These are phyloP conservation scores for Pristis pectinata DNA, from an alignment of 2,797 vertebrate species.

Conservation along the genomic window DNA sequence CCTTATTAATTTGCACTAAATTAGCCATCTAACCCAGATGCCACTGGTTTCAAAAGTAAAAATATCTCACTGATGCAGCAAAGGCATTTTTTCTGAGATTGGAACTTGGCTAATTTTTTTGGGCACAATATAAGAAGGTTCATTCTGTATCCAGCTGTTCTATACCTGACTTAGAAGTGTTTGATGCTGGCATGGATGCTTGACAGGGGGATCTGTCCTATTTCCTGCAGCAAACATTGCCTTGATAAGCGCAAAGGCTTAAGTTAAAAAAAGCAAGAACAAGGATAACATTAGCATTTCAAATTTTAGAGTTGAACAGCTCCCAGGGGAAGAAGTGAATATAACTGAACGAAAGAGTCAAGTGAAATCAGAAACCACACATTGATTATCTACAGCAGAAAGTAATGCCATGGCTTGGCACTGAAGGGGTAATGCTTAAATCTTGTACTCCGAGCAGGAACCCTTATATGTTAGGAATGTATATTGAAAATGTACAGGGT, in stretches of 20 bases:
- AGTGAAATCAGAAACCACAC: neutral
- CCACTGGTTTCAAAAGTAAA: neutral
- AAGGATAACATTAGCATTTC: constrained; percentile 19
- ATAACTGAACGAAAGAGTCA: neutral
- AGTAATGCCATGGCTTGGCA: neutral
- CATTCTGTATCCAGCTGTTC: neutral
- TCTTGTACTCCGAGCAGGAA: neutral
- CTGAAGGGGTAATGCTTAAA: neutral
- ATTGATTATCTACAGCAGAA: neutral
- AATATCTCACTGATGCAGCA: neutral
- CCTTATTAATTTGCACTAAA: neutral
- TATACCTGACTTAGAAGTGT: neutral
- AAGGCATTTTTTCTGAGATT: neutral
- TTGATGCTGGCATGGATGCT: neutral
- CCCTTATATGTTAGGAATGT: neutral
- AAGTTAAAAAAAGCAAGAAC: neutral
- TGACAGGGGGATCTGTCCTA: neutral
- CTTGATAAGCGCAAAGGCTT: neutral
- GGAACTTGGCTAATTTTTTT: neutral
- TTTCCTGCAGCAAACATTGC: neutral
- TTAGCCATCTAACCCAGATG: neutral
- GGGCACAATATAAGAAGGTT: neutral
- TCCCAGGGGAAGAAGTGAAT: neutral
- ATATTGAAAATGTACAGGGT: neutral
- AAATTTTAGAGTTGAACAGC: neutral